A percentile compares a stretch with the other conserved stretches of the same genome.
phyloP scores from a whole-genome alignment of 2,888 invertebrate genomes.

The Noctua pronuba region DNA sequence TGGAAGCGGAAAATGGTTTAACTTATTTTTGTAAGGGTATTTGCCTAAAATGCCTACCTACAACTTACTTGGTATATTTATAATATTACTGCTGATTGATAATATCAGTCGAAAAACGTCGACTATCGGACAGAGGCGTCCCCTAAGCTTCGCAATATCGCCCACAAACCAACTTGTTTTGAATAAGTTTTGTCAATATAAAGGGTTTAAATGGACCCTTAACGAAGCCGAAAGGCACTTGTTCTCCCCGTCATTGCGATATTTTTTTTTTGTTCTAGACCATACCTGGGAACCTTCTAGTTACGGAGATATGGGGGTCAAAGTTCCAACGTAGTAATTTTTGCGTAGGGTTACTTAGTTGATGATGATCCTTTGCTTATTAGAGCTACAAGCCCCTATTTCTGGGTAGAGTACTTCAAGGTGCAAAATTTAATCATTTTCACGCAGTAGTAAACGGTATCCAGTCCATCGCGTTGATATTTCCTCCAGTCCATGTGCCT shows the following conservation, averaged over 20 bases:
- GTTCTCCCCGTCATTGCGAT: no score
- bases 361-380: no score
- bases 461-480: conserved; percentile 38
- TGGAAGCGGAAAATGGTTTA: not conserved
- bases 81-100: not conserved
- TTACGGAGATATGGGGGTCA: no score
- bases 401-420: not conserved
- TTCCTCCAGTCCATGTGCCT: conserved; percentile 43
- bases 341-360: no score
- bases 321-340: no score
- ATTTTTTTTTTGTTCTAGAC: no score
- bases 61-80: not conserved
- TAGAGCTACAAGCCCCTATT: not conserved
- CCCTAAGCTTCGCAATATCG: not conserved
- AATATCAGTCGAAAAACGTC: not conserved
- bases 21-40: not conserved
- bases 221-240: no score
- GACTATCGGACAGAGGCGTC: not conserved
- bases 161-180: no score
- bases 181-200: no score
- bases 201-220: no score
- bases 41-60: not conserved
- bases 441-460: not conserved
- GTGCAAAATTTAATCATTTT: conserved; percentile 28
- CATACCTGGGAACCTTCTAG: no score